phyloP scores from a whole-genome alignment of 2,113 vertebrate species.

The Oryzias celebensis region DNA sequence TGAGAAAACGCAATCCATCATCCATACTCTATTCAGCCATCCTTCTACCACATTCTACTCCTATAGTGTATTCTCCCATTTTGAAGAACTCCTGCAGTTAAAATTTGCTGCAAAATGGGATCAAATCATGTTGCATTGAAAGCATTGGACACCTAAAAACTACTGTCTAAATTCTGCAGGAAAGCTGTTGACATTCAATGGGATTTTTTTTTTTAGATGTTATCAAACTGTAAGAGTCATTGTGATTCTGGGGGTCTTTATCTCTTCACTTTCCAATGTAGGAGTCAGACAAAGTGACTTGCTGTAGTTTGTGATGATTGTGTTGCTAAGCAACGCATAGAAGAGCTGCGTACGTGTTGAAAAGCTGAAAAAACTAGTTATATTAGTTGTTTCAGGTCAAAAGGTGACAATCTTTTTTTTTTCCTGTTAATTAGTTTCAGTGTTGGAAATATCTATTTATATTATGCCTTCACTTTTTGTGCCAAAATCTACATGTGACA shows the following conservation, averaged over 20 bases:
- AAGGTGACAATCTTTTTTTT: too few relatives aligned
- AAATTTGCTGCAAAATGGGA: not conserved
- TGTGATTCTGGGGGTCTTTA: not conserved
- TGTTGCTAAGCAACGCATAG: too few relatives aligned
- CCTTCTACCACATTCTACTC: constrained; percentile 2
- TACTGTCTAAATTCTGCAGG: not conserved
- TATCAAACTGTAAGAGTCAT: not conserved
- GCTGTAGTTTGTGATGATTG: not conserved
- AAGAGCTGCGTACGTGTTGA: too few relatives aligned
- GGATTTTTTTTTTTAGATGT: not conserved
- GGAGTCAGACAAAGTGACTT: not conserved
- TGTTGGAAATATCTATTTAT: too few relatives aligned
- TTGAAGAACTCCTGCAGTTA: not conserved
- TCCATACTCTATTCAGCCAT: not conserved
- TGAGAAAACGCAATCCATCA: constrained; percentile 16
- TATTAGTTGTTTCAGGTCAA: too few relatives aligned
- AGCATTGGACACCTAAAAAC: not conserved
- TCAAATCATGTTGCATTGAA: not conserved
- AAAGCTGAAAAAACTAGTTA: too few relatives aligned
- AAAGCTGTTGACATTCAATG: not conserved
- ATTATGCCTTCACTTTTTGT: too few relatives aligned
- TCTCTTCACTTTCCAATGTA: not conserved
- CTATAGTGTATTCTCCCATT: constrained; percentile 1
- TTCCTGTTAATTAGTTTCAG: too few relatives aligned
- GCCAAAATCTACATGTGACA: not conserved